A percentile compares a stretch with the other conserved stretches of the same genome.
phyloP scores from a whole-genome alignment of 2,113 vertebrate genomes.

The Thamnophis sirtalis region DNA sequence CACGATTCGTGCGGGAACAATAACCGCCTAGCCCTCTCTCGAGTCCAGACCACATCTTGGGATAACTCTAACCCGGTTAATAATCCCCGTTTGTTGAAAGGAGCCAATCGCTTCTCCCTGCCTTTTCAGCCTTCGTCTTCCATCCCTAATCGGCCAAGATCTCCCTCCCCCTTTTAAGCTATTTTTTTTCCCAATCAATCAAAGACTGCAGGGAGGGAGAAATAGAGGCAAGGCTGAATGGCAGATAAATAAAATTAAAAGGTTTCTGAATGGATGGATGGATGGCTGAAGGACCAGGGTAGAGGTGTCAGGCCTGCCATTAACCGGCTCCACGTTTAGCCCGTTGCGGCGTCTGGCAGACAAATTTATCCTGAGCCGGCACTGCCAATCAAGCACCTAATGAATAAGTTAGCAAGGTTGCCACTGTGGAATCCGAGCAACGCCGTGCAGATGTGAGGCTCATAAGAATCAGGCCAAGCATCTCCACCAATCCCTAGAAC shows the following conservation, averaged over 20 bases:
- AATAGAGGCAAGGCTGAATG: conserved; percentile 49
- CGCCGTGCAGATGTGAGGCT: not conserved
- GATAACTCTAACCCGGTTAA: not conserved
- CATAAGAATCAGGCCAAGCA: not conserved
- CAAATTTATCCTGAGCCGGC: conserved; percentile 63
- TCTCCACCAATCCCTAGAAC: not conserved
- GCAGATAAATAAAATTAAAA: conserved; percentile 56
- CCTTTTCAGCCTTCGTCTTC: not conserved
- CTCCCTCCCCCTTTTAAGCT: conserved; percentile 32
- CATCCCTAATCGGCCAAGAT: conserved; percentile 37
- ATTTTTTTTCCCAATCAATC: conserved; percentile 47
- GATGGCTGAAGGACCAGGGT: conserved; percentile 40
- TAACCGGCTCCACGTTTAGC: conserved; percentile 53
- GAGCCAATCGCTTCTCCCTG: not conserved
- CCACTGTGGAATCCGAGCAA: not conserved
- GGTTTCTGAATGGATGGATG: conserved; percentile 43
- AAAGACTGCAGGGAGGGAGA: conserved; percentile 9
- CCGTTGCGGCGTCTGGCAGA: conserved; percentile 57
- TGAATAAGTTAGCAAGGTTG: conserved; percentile 68
- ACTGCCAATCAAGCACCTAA: conserved; percentile 46
- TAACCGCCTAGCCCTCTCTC: not conserved
- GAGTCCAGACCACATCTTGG: not conserved
- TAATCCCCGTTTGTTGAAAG: not conserved
- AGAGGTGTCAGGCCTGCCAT: conserved; percentile 49
- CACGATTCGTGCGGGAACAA: not conserved